phyloP scores from a whole-genome alignment of 2,888 invertebrate genomes.

The Xanthorhoe designata region DNA sequence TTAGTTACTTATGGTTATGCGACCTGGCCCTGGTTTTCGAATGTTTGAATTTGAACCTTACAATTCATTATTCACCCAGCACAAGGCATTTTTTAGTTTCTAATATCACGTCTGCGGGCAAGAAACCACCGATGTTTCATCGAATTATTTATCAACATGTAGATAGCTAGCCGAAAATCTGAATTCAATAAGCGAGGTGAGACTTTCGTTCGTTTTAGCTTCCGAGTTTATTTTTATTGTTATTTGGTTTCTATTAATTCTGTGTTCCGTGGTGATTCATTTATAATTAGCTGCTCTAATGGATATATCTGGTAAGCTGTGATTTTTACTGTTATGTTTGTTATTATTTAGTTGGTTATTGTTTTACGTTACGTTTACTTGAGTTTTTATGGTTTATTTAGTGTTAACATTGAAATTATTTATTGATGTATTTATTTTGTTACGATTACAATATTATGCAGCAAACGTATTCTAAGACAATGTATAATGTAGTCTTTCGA shows the following conservation, averaged over 20 bases:
- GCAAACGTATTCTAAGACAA: conserved; percentile 2
- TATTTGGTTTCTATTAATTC: not conserved
- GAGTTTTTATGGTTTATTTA: not conserved
- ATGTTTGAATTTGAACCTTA: conserved; percentile 23
- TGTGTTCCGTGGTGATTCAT: conserved; percentile 12
- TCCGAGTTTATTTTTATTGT: not conserved
- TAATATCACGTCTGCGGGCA: conserved; percentile 11
- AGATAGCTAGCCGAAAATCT: conserved; percentile 23
- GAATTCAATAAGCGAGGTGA: conserved; percentile 30
- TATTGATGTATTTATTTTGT: not conserved
- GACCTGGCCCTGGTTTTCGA: conserved; percentile 21
- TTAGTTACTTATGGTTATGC: conserved; percentile 23
- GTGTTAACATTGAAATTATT: not conserved
- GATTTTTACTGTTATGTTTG: conserved; percentile 7
- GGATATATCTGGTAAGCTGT: conserved; percentile 25
- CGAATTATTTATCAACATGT: conserved; percentile 8
- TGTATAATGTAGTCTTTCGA: not conserved
- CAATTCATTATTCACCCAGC: conserved; percentile 25
- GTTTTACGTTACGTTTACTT: not conserved
- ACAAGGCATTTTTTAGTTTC: conserved; percentile 20
- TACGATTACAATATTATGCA: not conserved
- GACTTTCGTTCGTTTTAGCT: conserved; percentile 7
- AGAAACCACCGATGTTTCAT: conserved; percentile 6
- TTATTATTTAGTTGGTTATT: conserved; percentile 1
- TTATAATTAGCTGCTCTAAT: conserved; percentile 15